Base-by-base conservation (phyloP, 2,888 invertebrate genomes). In the Aspidiotus destructor region DNA sequence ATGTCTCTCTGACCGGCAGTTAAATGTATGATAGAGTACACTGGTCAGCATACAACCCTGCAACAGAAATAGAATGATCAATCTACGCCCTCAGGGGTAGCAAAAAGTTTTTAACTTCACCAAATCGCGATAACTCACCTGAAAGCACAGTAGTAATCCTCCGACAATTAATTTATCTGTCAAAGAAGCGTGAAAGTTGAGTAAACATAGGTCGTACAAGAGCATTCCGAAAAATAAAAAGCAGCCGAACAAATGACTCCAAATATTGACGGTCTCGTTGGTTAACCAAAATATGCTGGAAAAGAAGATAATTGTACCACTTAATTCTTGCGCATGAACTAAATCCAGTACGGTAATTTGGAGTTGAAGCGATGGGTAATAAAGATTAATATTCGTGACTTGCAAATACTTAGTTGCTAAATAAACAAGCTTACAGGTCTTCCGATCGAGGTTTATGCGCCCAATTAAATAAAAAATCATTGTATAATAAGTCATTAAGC, bases 251-350 rank as follows among this genome's bases (percentile, higher is more conserved):
- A 97, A 81, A 77, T 97, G 97, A 60, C 92, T 92, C 97, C 97
- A 97, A 76, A 97, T 95, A 76, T 97, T 97, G 76, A 97, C 85
- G 0, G 95, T 96, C 79, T 97, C 97, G 77, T 97, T 97, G 69
- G 92, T 95, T 92, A 94, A 92, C 87, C 92, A 89, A 80, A 96
- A 93, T 76, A 93, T 82, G 77, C 95, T 92, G 80, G 72, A 85
- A 80, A 28, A 3, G 28, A 28, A 28, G 28, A 28, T 28, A 28
- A 28, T 28, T 28, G 28, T 28, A 1, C 28, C 28, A 28, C 28
- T 28, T 28, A 28, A 28, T 28, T 28, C 28, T 28, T 1, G 28
- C 28, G 28, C 28, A 28, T 28, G 28, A 1, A 28, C 1, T 3
- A 28, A 28, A 28, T 28, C 28, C 28, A 28, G 28, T 28, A 28